A percentile compares a stretch with the other conserved stretches of the same genome.
These are phyloP conservation scores for Rhagonycha fulva DNA, from an alignment of 2,888 invertebrate species.

Conservation along the genomic window DNA sequence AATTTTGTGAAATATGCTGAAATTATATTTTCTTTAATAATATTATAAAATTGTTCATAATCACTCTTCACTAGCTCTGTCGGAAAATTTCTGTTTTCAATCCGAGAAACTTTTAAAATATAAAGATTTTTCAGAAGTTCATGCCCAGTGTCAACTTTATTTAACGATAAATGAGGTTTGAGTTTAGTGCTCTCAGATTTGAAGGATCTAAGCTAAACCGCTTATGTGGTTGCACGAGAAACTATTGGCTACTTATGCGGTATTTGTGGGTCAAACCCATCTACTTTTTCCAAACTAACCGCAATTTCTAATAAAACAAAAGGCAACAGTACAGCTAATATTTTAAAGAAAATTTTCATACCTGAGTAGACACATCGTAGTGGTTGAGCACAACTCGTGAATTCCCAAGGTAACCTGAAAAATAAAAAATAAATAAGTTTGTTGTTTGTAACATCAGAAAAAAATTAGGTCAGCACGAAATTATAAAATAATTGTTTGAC, in stretches of 20 bases:
- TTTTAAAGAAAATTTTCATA: constrained; percentile 33
- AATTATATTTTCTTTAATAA: background rate
- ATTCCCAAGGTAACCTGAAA: constrained; percentile 51
- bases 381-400: constrained; percentile 52
- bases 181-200: background rate
- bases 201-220: background rate
- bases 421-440: constrained; percentile 8
- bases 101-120: background rate
- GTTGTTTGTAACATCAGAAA: background rate
- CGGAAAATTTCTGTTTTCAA: background rate
- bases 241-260: background rate
- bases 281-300: background rate
- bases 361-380: constrained; percentile 54
- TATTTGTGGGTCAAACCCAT: background rate
- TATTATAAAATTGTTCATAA: too few species aligned
- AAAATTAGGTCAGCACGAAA: background rate
- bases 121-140: background rate
- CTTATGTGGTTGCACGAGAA: background rate
- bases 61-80: background rate
- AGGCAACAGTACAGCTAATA: background rate
- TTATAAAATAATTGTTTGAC: background rate
- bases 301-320: background rate
- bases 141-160: background rate
- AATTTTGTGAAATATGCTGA: background rate
- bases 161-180: background rate